Evolutionary conservation across 2,888 invertebrate genomes (phyloP).

Genomic region (Tribolium freemani): DNA sequence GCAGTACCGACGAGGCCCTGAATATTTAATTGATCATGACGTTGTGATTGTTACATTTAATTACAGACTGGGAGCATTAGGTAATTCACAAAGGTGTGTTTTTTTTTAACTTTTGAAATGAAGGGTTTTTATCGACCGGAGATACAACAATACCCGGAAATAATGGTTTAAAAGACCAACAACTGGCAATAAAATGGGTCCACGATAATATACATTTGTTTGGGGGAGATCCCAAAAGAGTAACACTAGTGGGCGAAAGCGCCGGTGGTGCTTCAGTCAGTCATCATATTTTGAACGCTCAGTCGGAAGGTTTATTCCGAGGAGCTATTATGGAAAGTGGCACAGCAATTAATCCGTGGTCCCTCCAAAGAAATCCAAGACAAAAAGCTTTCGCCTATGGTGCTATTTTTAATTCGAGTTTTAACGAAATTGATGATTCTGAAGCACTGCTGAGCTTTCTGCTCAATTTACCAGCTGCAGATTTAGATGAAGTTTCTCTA

Average conservation of each 20-base stretch:
- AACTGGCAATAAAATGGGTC: slow-evolving; percentile 41
- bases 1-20: slow-evolving; percentile 51
- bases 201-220: slow-evolving; percentile 40
- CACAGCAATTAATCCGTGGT: slow-evolving; percentile 37
- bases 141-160: slow-evolving; percentile 67
- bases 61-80: slow-evolving; percentile 50
- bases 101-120: background rate
- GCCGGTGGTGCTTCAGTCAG: slow-evolving; percentile 41
- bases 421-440: slow-evolving; percentile 7
- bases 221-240: slow-evolving; percentile 34
- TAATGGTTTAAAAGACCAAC: slow-evolving; percentile 42
- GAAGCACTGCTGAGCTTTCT: background rate
- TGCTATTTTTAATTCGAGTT: background rate
- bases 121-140: slow-evolving; percentile 76
- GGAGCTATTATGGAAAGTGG: slow-evolving; percentile 48
- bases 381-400: slow-evolving; percentile 2
- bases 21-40: slow-evolving; percentile 52
- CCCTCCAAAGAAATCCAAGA: slow-evolving; percentile 19
- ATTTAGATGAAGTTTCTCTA: background rate
- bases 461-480: background rate
- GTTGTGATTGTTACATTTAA: slow-evolving; percentile 53
- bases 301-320: slow-evolving; percentile 26
- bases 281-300: slow-evolving; percentile 24
- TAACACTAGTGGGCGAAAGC: slow-evolving; percentile 42
- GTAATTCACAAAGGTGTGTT: slow-evolving; percentile 38